Percentiles rank a stretch among this genome's conserved stretches.
Conservation (phyloP, 1,140 invertebrate species). For the Caenorhabditis elegans region WBcel235 BX284602.5:2208001-2208500, state of each 20-base stretch:
- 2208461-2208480: too few species aligned
- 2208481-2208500: too few species aligned
- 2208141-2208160: neutral
- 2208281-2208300: neutral
- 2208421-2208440: too few species aligned
- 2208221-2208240: neutral
- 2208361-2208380: neutral
- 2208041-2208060: too few species aligned
- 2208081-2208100: too few species aligned
- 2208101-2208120: too few species aligned
- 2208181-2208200: neutral
- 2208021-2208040: too few species aligned
- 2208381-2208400: too few species aligned
- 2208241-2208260: neutral
- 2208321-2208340: conserved; percentile 26
- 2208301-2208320: neutral
- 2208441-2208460: too few species aligned
- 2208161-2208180: neutral
- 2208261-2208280: neutral
- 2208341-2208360: neutral
- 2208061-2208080: too few species aligned
- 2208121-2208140: neutral
- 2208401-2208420: too few species aligned
- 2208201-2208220: conserved; percentile 8
- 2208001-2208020: too few species aligned